phyloP scores from a whole-genome alignment of 2,888 invertebrate species.

The Brachyptera risi region DNA sequence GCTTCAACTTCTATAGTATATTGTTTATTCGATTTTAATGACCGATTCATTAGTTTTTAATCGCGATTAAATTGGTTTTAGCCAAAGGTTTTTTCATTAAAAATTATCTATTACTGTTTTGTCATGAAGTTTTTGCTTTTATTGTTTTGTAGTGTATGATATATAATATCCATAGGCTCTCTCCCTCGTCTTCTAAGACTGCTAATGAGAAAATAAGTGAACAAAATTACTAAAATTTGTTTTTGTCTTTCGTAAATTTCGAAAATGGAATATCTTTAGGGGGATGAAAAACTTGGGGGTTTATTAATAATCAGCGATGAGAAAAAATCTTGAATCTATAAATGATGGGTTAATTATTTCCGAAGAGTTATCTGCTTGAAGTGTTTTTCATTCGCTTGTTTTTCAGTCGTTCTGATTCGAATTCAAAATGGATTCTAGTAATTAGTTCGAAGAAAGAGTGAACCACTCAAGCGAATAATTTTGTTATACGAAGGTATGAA shows the following conservation, averaged over 20 bases:
- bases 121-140: neutral
- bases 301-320: conserved; percentile 10
- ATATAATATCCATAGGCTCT: conserved; percentile 21
- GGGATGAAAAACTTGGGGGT: neutral
- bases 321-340: conserved; percentile 21
- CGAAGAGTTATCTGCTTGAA: conserved; percentile 7
- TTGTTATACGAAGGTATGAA: no score
- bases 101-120: neutral
- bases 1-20: conserved; percentile 2
- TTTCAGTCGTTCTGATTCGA: no score
- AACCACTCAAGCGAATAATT: no score
- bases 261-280: conserved; percentile 22
- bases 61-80: conserved; percentile 21
- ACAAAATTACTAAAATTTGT: conserved; percentile 28
- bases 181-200: conserved; percentile 23
- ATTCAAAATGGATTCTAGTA: no score
- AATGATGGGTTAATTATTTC: conserved; percentile 15
- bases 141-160: conserved; percentile 13
- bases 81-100: conserved; percentile 3
- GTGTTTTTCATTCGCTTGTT: conserved; percentile 16
- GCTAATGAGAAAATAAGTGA: conserved; percentile 30
- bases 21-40: conserved; percentile 28
- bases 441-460: no score
- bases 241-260: conserved; percentile 24
- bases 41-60: conserved; percentile 27